Base-by-base conservation (phyloP, 2,888 invertebrate genomes). In the Apotomis betuletana region DNA sequence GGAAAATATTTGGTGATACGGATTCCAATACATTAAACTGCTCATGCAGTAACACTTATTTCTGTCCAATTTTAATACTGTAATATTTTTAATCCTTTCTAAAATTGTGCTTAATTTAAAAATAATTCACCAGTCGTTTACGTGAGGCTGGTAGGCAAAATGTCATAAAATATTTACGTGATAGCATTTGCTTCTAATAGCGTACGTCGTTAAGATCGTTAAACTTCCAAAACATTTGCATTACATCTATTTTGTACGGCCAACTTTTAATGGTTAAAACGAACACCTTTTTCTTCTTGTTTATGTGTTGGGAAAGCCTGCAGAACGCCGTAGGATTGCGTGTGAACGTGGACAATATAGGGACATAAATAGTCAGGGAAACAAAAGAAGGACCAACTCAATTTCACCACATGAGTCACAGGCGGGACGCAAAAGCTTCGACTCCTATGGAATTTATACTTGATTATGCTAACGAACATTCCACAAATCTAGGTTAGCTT, bases 151-250 rank as follows among this genome's bases (percentile, higher is more conserved):
- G 44, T 59, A 10, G 9, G 46, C 69, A 9, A 62, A 57, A 63
- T 69, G 62, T 15, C 9, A 12, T 58, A 46, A 70, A 69, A 63
- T 65, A 60, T 67, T 15, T 63, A 55, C 46, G 57, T 38, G 65
- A 58, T n/a, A 41, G 46, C 54, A 52, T 54, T 61, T 44, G 49
- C 62, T 60, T 0, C 70, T 70, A 70, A 70, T 70, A 70, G 65
- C 65, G 9, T 41, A 57, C 57, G 70, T 71, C 67, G 57, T 67
- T 67, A 71, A 54, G 61, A 67, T 57, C 55, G 55, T 41, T 54
- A 9, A 41, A 52, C 70, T 58, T 57, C 41, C 51, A 58, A 69
- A 57, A 2, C 60, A 41, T 60, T 12, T 27, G 52, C 54, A 52
- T 60, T 67, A 51, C 51, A 36, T 59, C 41, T 41, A 38, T 67